These are phyloP conservation scores for Myripristis murdjan DNA, from an alignment of 2,797 vertebrate genomes.

Conservation along the genomic window DNA sequence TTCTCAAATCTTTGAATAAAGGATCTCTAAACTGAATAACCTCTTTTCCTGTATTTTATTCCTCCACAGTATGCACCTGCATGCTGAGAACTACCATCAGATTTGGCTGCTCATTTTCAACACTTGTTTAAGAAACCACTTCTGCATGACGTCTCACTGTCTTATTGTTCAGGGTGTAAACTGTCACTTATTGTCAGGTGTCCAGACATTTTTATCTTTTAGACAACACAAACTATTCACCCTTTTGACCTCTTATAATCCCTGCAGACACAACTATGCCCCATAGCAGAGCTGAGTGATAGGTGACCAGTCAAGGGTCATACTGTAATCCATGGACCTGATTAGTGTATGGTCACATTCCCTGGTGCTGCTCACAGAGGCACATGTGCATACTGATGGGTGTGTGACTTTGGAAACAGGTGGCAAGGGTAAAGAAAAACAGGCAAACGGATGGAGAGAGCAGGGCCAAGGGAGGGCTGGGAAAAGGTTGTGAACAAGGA, in stretches of 20 bases:
- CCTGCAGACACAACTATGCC: background rate
- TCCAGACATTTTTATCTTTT: background rate
- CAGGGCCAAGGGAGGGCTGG: background rate
- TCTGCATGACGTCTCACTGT: background rate
- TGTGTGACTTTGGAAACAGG: slow-evolving; percentile 61
- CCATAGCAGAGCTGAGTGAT: slow-evolving; percentile 42
- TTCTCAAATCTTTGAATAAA: no score
- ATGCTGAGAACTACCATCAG: slow-evolving; percentile 49
- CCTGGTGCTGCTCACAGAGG: slow-evolving; percentile 30
- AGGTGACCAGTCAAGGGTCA: slow-evolving; percentile 54
- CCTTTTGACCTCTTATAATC: background rate
- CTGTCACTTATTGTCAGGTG: no score
- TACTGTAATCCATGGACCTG: slow-evolving; percentile 59
- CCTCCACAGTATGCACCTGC: slow-evolving; percentile 51
- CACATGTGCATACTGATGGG: slow-evolving; percentile 66
- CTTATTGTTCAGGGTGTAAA: background rate
- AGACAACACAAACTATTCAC: background rate
- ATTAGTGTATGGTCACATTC: slow-evolving; percentile 74
- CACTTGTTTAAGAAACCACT: background rate
- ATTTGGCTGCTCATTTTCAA: slow-evolving; percentile 25
- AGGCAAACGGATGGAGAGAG: slow-evolving; percentile 21
- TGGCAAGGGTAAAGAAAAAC: slow-evolving; percentile 48
- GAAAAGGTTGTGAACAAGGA: background rate
- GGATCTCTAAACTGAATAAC: no score
- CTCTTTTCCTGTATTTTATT: no score